Conservation (phyloP, 2,113 vertebrate genomes). For the Barbus barbus region DNA sequence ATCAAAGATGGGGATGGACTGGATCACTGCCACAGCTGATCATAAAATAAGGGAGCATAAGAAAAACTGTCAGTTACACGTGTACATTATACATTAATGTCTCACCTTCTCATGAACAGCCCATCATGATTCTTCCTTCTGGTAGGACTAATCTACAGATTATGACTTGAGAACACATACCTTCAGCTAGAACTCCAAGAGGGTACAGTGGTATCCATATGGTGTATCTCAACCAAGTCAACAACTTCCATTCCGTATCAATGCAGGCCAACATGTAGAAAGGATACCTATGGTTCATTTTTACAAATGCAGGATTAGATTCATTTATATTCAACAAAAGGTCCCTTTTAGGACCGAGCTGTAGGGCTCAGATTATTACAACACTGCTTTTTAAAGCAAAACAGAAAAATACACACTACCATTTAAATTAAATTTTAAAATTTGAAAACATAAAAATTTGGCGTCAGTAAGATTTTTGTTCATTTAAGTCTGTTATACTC, state of each 20-base stretch:
- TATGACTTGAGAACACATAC: constrained; percentile 64
- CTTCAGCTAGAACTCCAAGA: constrained; percentile 90
- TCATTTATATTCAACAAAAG: no score
- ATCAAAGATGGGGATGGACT: constrained; percentile 89
- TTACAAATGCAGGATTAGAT: neutral
- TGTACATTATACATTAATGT: neutral
- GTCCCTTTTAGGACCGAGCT: no score
- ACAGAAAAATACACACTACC: no score
- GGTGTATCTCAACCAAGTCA: constrained; percentile 94
- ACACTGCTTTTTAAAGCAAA: no score
- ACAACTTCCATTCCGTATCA: constrained; percentile 88
- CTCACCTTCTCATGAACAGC: neutral
- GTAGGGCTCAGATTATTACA: no score
- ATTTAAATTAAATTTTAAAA: no score
- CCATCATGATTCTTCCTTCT: neutral
- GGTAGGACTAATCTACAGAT: neutral
- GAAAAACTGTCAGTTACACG: neutral
- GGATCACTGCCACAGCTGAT: constrained; percentile 85
- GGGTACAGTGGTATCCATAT: constrained; percentile 94
- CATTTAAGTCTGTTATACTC: neutral
- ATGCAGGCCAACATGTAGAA: constrained; percentile 93
- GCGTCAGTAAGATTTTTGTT: neutral
- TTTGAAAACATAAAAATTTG: no score
- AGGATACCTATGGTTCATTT: constrained; percentile 82
- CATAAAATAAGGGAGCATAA: neutral